Base-by-base conservation (phyloP, 2,113 vertebrate species). In the Ciconia maguari region DNA sequence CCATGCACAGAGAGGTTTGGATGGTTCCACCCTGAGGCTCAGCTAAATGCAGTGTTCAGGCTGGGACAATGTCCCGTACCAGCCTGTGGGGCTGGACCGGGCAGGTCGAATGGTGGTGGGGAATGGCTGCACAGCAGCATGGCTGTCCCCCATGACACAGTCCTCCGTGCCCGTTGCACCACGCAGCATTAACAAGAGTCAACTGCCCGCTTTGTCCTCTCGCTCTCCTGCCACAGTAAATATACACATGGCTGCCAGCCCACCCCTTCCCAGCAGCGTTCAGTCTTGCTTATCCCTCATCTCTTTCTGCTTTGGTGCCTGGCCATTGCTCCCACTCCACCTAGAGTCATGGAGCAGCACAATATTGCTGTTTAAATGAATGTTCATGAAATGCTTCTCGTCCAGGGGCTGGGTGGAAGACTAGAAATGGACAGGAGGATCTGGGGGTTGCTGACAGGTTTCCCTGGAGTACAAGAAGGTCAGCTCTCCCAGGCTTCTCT, bases 71-170 rank as follows among this genome's bases (percentile, higher is more conserved):
- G 38, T 41, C 36, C 36, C 0, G 0, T 48, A 16, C 20, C 64
- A 52, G 21, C 36, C 25, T 9, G 16, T 1, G 3, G 54, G 14
- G 24, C 76, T 62, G 77, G 42, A 38, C 0, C 2, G 0, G 4
- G 20, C 8, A 5, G 32, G 54, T 51, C 22, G 32, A 41, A 6
- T 4, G 18, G 52, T 69, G 60, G 29, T 64, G 65, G 58, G 51
- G 32, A 78, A 61, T 7, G 66, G 20, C 42, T 29, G 5, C 60
- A 13, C 12, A 27, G 74, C 42, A 7, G 1, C 3, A 29, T 48
- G 36, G 12, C 42, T 64, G 48, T 44, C 29, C 38, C 29, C 21
- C 5, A 1, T 4, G 25, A 12, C 34, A 29, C 34, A 21, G 61
- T 32, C 41, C 48, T 64, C 36, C 1, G 4, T 30, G 42, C 36